Percentiles rank a stretch among this genome's conserved stretches.
Conservation (phyloP, 1,140 invertebrate genomes). For the Paraescarpia echinospica region DNA sequence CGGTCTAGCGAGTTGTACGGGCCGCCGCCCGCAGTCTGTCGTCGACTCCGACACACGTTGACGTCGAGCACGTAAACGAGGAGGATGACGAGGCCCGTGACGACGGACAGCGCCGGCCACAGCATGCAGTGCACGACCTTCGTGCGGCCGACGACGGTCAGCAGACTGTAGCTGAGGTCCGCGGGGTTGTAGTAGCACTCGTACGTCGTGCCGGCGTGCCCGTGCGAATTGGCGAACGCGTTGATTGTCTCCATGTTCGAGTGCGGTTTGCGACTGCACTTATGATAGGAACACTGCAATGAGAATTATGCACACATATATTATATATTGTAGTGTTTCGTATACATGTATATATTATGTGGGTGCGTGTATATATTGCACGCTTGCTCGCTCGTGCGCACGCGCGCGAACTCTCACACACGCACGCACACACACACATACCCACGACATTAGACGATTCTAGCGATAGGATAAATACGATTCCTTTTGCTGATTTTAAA, state of each 20-base stretch:
- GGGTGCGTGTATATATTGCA: too few species aligned
- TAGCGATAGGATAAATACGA: too few species aligned
- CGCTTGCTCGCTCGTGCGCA: too few species aligned
- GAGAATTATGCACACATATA: neutral
- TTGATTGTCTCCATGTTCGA: slow-evolving; percentile 25
- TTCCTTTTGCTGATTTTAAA: too few species aligned
- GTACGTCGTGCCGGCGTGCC: slow-evolving; percentile 7
- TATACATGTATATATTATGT: neutral
- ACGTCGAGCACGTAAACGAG: slow-evolving; percentile 15
- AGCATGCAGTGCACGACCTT: slow-evolving; percentile 30
- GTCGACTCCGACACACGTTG: slow-evolving; percentile 3
- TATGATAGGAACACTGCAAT: slow-evolving; percentile 32
- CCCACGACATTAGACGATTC: too few species aligned
- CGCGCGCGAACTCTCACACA: too few species aligned
- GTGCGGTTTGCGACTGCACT: slow-evolving; percentile 21
- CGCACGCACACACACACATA: too few species aligned
- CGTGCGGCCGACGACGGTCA: slow-evolving; percentile 19
- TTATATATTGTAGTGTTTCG: neutral
- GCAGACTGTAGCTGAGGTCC: slow-evolving; percentile 18
- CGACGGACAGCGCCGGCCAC: slow-evolving; percentile 29
- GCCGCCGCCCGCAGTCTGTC: neutral
- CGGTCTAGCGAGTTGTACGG: slow-evolving; percentile 29
- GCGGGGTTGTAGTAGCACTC: slow-evolving; percentile 23
- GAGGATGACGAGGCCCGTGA: slow-evolving; percentile 26
- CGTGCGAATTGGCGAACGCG: slow-evolving; percentile 9